Percentiles rank a stretch among this genome's conserved stretches.
Evolutionary conservation across 2,888 invertebrate species (phyloP).

Genomic region (Hololepta plana): DNA sequence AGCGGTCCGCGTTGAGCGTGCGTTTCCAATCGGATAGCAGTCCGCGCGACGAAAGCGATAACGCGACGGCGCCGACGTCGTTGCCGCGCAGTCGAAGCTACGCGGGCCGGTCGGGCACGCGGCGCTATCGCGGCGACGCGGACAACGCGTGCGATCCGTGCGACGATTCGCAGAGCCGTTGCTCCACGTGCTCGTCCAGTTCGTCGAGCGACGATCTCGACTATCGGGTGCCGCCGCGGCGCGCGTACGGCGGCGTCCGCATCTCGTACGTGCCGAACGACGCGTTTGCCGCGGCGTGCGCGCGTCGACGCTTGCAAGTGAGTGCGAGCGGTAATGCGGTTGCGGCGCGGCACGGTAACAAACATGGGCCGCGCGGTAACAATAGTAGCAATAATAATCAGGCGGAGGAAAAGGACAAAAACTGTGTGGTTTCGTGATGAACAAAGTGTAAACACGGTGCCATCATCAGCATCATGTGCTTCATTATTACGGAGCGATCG

Average conservation of each 20-base stretch:
- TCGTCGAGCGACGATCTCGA: conserved; percentile 78
- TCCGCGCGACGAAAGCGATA: conserved; percentile 26
- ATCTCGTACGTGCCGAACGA: conserved; percentile 90
- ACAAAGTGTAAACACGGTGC: too few species aligned
- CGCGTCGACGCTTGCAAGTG: conserved; percentile 41
- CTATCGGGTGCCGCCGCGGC: conserved; percentile 65
- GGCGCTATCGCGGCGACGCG: too few species aligned
- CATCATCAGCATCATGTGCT: too few species aligned
- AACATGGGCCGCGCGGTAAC: too few species aligned
- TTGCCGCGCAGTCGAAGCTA: conserved; percentile 35
- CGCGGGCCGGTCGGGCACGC: conserved; percentile 30
- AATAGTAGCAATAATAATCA: too few species aligned
- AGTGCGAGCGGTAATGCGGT: too few species aligned
- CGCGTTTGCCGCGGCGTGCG: conserved; percentile 69
- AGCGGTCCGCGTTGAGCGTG: conserved; percentile 23
- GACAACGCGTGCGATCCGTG: too few species aligned
- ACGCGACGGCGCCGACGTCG: conserved; percentile 19
- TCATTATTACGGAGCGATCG: too few species aligned
- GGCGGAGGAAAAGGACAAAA: too few species aligned
- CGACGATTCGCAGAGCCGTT: conserved; percentile 63
- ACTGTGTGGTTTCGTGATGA: too few species aligned
- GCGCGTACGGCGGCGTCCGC: conserved; percentile 73
- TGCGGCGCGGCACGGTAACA: too few species aligned
- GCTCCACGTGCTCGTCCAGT: conserved; percentile 70
- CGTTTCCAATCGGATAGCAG: conserved; percentile 25